Conservation (phyloP, 2,797 vertebrate species). For the Monodelphis domestica region DNA sequence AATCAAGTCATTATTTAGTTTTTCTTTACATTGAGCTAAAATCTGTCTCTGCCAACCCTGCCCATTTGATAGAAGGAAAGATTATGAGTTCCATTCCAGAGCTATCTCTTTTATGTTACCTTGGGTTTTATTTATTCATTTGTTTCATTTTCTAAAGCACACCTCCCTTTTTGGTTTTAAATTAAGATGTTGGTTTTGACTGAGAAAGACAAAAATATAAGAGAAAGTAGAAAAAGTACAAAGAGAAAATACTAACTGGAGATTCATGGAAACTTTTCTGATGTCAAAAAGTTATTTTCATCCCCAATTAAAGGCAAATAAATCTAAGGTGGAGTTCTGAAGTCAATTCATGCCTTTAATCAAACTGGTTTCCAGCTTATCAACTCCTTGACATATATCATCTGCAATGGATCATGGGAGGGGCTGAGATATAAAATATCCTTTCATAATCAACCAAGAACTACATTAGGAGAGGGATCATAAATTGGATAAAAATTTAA, state of each 20-base stretch:
- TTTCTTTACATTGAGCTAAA: not conserved
- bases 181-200: not conserved
- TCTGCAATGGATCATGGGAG: constrained; percentile 25
- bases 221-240: too few relatives aligned
- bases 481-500: constrained; percentile 66
- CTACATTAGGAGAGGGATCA: constrained; percentile 33
- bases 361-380: constrained; percentile 55
- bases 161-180: not conserved
- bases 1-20: not conserved
- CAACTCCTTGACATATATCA: constrained; percentile 27
- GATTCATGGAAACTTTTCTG: constrained; percentile 78
- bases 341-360: constrained; percentile 58
- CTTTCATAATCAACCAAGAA: constrained; percentile 54
- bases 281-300: constrained; percentile 79
- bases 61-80: not conserved
- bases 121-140: not conserved
- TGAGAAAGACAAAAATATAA: not conserved
- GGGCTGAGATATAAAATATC: constrained; percentile 38
- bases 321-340: constrained; percentile 35
- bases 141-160: not conserved
- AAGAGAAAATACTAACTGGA: not conserved
- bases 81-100: not conserved
- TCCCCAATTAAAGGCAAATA: constrained; percentile 68
- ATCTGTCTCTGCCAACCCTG: not conserved
- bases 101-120: not conserved